These are phyloP conservation scores for Apodemus sylvaticus DNA, from an alignment of 2,113 vertebrate species.

Conservation along the genomic window DNA sequence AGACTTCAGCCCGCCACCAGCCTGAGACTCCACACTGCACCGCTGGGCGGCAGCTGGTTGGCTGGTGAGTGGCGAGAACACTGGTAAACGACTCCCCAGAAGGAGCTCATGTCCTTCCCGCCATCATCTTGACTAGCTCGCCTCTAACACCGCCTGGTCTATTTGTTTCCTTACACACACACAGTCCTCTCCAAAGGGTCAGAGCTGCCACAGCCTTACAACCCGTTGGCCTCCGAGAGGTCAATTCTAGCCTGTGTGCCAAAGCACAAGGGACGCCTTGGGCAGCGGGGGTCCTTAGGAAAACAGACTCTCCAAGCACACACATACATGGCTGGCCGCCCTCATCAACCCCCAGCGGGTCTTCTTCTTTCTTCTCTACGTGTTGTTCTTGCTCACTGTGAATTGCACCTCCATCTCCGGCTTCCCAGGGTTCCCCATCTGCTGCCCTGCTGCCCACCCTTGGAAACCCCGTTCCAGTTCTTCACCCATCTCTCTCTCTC, in stretches of 20 bases:
- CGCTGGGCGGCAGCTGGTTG: background rate
- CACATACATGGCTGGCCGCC: background rate
- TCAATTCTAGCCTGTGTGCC: background rate
- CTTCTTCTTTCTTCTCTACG: background rate
- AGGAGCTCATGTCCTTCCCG: background rate
- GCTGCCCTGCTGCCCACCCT: background rate
- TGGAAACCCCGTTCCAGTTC: background rate
- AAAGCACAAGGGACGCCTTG: background rate
- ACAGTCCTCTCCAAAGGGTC: background rate
- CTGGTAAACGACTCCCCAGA: background rate
- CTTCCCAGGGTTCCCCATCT: background rate
- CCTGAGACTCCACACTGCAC: background rate
- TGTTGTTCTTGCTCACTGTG: background rate
- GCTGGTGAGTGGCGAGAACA: background rate
- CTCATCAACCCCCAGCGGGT: background rate
- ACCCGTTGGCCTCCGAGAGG: background rate
- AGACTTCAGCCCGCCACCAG: background rate
- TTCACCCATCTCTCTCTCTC: background rate
- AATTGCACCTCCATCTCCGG: background rate
- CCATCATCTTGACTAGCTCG: background rate
- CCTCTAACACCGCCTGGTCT: background rate
- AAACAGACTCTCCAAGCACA: no score
- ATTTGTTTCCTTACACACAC: no score
- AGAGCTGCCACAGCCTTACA: background rate
- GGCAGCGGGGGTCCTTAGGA: background rate